Base-by-base conservation (phyloP, 2,888 invertebrate species). In the Epirrhoe tristata region DNA sequence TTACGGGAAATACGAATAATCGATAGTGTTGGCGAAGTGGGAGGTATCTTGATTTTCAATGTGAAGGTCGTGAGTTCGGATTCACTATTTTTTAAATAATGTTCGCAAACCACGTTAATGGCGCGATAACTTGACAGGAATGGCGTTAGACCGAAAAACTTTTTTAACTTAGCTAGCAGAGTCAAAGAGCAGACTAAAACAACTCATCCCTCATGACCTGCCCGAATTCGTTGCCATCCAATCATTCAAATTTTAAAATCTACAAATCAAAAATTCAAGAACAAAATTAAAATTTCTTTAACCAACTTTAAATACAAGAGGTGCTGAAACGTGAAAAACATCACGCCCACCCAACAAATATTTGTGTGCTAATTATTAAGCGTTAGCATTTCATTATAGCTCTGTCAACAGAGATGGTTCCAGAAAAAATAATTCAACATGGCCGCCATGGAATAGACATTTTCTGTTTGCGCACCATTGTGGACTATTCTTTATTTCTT, bases 311-410 rank as follows among this genome's bases (percentile, higher is more conserved):
- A 48, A 48, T 36, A 48, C 48, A 48, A 48, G 65, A 69, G 73
- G 73, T 70, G 69, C 55, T 73, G 73, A 68, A 72, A 77, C 69
- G 60, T 48, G 57, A 68, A 68, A 51, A 71, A 69, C 70, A 55
- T 48, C 48, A 48, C 14, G 69, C 56, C 58, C 59, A 64, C 56
- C 58, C 59, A 64, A 56, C 79, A 80, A 84, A 84, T 82, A 83
- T 84, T 84, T 81, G 83, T 70, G 32, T 66, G 77, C 80, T 83
- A 83, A 84, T 84, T 84, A 81, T 82, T 81, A 78, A 74, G 78
- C 82, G 83, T 84, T 84, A 80, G 82, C 83, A 82, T 84, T 84
- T 84, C 82, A 83, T 84, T 84, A 83, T 70, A 34, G 72, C 63
- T 66, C 73, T 78, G 79, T 79, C 82, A 82, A 83, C 80, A 48